These are phyloP conservation scores for Isoperla grammatica DNA, from an alignment of 2,888 invertebrate genomes.

Conservation along the genomic window DNA sequence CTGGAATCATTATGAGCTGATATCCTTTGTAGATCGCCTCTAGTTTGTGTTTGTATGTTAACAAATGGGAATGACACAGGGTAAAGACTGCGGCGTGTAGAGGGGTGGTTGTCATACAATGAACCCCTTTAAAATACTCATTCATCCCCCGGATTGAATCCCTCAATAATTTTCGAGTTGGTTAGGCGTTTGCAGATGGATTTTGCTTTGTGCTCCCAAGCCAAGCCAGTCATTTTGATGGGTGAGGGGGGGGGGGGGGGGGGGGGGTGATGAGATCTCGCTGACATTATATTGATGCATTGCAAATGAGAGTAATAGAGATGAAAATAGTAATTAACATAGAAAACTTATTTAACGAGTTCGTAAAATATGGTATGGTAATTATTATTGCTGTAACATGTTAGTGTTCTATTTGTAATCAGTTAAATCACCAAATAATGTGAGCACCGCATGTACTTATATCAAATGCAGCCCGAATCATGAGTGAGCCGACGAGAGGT, in stretches of 20 bases:
- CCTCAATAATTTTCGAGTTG: slow-evolving; percentile 26
- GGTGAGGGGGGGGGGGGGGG: background rate
- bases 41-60: slow-evolving; percentile 20
- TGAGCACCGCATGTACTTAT: no score
- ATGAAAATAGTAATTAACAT: no score
- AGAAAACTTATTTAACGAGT: no score
- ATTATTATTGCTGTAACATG: no score
- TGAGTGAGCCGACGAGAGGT: no score
- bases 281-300: slow-evolving; percentile 12
- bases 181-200: slow-evolving; percentile 26
- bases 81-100: slow-evolving; percentile 1
- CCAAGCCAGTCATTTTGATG: background rate
- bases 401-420: no score
- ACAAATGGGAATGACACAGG: slow-evolving; percentile 23
- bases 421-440: no score
- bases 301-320: slow-evolving; percentile 1
- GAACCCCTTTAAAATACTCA: slow-evolving; percentile 15
- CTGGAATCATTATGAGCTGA: slow-evolving; percentile 15
- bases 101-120: slow-evolving; percentile 19
- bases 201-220: slow-evolving; percentile 19
- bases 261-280: slow-evolving; percentile 3
- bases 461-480: no score
- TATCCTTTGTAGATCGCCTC: slow-evolving; percentile 18
- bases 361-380: no score
- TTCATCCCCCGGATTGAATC: slow-evolving; percentile 20